Evolutionary conservation across 2,888 invertebrate genomes (phyloP), one percentile per base, ranked within the genome.

Genomic region (Pristionchus maxplancki): DNA sequence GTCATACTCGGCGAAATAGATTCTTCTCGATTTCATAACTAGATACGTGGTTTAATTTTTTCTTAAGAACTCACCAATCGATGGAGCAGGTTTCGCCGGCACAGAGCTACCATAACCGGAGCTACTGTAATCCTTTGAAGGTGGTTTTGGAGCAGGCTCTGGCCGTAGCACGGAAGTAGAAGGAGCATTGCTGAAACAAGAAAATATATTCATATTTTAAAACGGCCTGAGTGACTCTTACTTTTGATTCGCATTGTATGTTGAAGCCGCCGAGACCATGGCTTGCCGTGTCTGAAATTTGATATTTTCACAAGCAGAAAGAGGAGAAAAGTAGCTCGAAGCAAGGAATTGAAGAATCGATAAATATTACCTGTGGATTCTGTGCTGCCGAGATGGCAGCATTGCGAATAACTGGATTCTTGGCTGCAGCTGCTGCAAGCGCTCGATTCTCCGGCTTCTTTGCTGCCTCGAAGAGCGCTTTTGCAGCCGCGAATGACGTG

Each of bases 381-480:
- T 91, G 90, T 0, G 92, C 92, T 11, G 91, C 92, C 48, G 90
- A 90, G 48, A 90, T 90, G 58, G 92, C 92, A 20, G 91, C 89
- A 86, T 90, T 90, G 24, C 92, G 86, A 24, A 92, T 90, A 58
- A 90, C 89, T 15, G 92, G 92, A 89, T 92, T 92, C 88, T 92
- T 91, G 15, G 92, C 91, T 1, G 91, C 91, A 8, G 91, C 90
- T 6, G 90, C 48, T 0, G 90, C 91, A 6, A 91, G 89, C 53
- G 90, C 90, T 50, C 91, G 89, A 50, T 91, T 89, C 78, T 91
- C 92, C 34, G 92, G 92, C 67, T 90, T 90, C 88, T 91, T 92
- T 15, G 91, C 91, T 15, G 91, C 90, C 82, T 92, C 92, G 84
- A 92, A 92, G 6, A 92, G 89, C 11, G 91, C 92, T 50, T 90